Evolutionary conservation across 2,797 vertebrate genomes (phyloP).

Genomic region (Choloepus didactylus): DNA sequence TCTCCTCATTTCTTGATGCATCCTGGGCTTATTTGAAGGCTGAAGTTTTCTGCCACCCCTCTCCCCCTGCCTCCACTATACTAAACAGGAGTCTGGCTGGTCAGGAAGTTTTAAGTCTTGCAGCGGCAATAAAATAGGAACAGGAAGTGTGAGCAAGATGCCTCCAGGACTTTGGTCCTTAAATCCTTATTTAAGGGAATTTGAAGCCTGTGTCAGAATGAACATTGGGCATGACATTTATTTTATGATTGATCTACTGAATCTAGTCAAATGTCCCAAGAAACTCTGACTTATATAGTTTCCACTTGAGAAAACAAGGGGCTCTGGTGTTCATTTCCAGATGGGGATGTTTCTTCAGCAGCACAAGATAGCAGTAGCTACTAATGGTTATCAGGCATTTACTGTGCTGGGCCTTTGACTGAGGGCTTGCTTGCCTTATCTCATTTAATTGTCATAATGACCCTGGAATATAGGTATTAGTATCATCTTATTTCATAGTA

Average conservation of each 20-base stretch:
- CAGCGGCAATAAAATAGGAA: neutral
- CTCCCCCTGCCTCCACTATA: neutral
- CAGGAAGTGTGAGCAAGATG: accelerated
- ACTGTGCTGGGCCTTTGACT: no score
- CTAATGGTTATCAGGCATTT: neutral
- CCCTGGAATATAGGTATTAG: neutral
- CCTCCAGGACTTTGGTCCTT: neutral
- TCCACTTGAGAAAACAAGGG: no score
- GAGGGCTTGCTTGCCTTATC: neutral
- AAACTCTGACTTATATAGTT: neutral
- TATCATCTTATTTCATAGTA: neutral
- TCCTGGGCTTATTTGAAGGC: neutral
- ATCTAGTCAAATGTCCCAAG: neutral
- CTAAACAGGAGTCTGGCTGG: neutral
- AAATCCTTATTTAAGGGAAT: neutral
- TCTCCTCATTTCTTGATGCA: neutral
- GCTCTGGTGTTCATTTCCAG: no score
- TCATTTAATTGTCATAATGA: neutral
- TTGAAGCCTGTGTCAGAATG: neutral
- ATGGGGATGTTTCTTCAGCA: no score
- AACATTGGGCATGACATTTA: no score
- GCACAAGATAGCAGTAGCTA: neutral
- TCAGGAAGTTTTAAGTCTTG: neutral
- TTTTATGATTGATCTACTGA: neutral
- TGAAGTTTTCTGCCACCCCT: neutral